phyloP scores from a whole-genome alignment of 2,113 vertebrate genomes.

The Salvator merianae region DNA sequence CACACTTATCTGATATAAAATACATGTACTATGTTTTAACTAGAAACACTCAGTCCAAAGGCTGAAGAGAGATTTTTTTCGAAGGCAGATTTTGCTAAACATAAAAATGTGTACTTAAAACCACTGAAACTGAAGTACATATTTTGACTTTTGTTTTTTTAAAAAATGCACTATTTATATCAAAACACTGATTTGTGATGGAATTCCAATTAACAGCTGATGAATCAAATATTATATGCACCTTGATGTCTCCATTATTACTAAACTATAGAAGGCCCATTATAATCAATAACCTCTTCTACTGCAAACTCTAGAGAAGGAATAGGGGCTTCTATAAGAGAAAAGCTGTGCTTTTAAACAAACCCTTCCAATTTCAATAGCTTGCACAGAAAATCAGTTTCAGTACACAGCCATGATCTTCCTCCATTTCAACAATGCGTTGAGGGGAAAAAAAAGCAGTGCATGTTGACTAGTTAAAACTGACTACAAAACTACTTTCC shows the following conservation, averaged over 20 bases:
- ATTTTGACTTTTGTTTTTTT: constrained; percentile 47
- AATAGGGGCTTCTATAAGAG: neutral
- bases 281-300: neutral
- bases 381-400: constrained; percentile 13
- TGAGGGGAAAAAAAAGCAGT: constrained; percentile 67
- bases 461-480: constrained; percentile 69
- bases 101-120: constrained; percentile 67
- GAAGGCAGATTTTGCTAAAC: constrained; percentile 69
- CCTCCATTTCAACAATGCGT: constrained; percentile 70
- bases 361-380: neutral
- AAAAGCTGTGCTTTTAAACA: neutral
- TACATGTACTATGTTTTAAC: constrained; percentile 47
- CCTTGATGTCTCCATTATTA: constrained; percentile 52
- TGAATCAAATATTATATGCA: constrained; percentile 55
- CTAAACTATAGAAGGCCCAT: constrained; percentile 44
- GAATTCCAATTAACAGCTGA: constrained; percentile 71
- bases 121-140: constrained; percentile 64
- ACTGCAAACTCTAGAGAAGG: neutral
- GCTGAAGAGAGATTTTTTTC: constrained; percentile 53
- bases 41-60: constrained; percentile 57
- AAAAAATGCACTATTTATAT: constrained; percentile 55
- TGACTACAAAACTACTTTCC: constrained; percentile 68
- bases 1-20: constrained; percentile 57
- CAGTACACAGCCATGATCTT: constrained; percentile 55
- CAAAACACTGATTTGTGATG: constrained; percentile 66